Conservation (phyloP, 2,797 vertebrate species). For the Mareca strepera region DNA sequence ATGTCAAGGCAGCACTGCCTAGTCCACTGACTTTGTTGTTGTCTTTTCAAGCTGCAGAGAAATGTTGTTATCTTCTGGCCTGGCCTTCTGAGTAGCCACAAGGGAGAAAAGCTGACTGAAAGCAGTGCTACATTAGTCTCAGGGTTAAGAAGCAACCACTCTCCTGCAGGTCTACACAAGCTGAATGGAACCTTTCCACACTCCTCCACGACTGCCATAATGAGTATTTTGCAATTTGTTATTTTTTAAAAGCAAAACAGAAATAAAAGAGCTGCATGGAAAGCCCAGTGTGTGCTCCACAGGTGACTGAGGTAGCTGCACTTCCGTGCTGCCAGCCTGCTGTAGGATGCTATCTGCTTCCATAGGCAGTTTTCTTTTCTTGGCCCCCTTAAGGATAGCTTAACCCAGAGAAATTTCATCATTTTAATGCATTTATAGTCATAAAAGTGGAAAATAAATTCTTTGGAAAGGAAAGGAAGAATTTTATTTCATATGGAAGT, state of each 20-base stretch:
- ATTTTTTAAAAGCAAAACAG: neutral
- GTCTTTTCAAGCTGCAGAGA: neutral
- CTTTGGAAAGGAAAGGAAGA: neutral
- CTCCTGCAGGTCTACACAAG: fast-evolving
- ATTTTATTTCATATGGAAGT: neutral
- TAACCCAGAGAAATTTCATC: neutral
- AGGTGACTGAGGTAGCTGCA: neutral
- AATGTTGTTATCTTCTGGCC: neutral
- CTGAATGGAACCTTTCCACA: neutral
- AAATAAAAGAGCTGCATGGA: neutral
- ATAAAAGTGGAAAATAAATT: neutral
- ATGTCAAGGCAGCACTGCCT: neutral
- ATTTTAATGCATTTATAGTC: neutral
- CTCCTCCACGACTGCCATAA: neutral
- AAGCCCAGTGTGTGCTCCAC: fast-evolving
- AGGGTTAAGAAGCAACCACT: neutral
- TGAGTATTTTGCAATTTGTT: neutral
- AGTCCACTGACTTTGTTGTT: neutral
- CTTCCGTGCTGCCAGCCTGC: neutral
- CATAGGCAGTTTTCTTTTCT: neutral
- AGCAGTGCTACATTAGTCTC: neutral
- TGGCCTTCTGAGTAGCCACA: neutral
- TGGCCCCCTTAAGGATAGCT: neutral
- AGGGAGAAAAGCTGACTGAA: neutral
- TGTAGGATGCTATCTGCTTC: neutral